Evolutionary conservation across 2,888 invertebrate genomes (phyloP), one percentile per base, ranked within the genome.

Genomic region (Eupithecia vulgata): DNA sequence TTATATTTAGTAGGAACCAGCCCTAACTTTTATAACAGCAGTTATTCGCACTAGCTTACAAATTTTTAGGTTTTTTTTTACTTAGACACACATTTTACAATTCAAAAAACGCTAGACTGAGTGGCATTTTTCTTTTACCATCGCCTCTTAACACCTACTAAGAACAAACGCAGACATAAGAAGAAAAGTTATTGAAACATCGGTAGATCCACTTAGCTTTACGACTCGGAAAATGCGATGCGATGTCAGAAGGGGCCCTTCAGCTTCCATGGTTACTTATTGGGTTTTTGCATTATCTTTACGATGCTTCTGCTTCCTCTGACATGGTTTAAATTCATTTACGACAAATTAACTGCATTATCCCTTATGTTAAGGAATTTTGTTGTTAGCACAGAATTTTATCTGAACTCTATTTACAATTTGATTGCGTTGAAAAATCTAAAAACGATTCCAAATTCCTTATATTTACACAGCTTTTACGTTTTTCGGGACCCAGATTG

Each of bases 121-220:
- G n/a, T n/a, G n/a, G n/a, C n/a, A n/a, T n/a, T n/a, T n/a, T n/a
- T n/a, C n/a, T n/a, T n/a, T n/a, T n/a, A n/a, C n/a, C n/a, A n/a
- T n/a, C n/a, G n/a, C n/a, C n/a, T n/a, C n/a, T n/a, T n/a, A 80
- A 80, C 81, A 80, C 83, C 76, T 81, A 77, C 42, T 42, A 5
- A 79, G 71, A 79, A 80, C 74, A 79, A 79, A 70, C 67, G 67
- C 73, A 83, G 81, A 81, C 81, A 81, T 83, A 82, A 79, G 78
- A 76, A 80, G 82, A 81, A 83, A 87, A 89, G 85, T 89, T 91
- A 92, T 92, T 91, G 92, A 92, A 91, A 89, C 90, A 86, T 90
- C 87, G 88, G 87, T 85, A 90, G 90, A 92, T 92, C 91, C 92
- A 91, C 92, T 92, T 90, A 92, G 91, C 88, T 90, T 90, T 89